A percentile compares a stretch with the other conserved stretches of the same genome.
Evolutionary conservation across 2,797 vertebrate genomes (phyloP).

Genomic region (Mormyrus hasselquistii): DNA sequence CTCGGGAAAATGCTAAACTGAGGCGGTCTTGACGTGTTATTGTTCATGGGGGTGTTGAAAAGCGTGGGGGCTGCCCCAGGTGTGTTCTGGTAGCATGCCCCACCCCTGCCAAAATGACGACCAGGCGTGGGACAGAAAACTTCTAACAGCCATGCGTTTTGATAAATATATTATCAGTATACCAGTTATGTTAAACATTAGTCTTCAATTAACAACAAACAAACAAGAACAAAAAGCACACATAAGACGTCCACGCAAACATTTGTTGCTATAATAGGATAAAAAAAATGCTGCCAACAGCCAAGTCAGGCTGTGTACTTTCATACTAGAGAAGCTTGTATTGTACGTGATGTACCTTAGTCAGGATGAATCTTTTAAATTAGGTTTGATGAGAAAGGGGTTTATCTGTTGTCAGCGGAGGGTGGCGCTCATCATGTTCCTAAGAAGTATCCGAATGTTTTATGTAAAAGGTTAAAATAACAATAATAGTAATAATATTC

Average conservation of each 20-base stretch:
- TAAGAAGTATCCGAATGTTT: slow-evolving; percentile 14
- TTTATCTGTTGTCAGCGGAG: slow-evolving; percentile 23
- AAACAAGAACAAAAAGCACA: background rate
- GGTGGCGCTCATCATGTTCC: slow-evolving; percentile 24
- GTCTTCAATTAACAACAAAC: background rate
- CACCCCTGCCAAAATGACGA: background rate
- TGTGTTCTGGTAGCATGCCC: background rate
- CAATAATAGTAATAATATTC: background rate
- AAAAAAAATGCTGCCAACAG: background rate
- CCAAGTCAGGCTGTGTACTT: background rate
- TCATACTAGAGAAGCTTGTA: background rate
- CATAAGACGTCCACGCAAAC: background rate
- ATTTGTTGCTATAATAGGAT: background rate
- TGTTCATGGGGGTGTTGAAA: background rate
- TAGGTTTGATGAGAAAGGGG: slow-evolving; percentile 3
- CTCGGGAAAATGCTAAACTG: background rate
- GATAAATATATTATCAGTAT: background rate
- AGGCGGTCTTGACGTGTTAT: background rate
- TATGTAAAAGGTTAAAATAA: background rate
- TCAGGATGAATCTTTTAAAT: background rate
- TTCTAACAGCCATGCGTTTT: background rate
- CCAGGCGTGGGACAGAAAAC: background rate
- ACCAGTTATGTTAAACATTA: background rate
- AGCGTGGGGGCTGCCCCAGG: background rate
- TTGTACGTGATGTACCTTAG: background rate